Base-by-base conservation (phyloP, 1,140 invertebrate species). In the Drosophila parabipectinata region DNA sequence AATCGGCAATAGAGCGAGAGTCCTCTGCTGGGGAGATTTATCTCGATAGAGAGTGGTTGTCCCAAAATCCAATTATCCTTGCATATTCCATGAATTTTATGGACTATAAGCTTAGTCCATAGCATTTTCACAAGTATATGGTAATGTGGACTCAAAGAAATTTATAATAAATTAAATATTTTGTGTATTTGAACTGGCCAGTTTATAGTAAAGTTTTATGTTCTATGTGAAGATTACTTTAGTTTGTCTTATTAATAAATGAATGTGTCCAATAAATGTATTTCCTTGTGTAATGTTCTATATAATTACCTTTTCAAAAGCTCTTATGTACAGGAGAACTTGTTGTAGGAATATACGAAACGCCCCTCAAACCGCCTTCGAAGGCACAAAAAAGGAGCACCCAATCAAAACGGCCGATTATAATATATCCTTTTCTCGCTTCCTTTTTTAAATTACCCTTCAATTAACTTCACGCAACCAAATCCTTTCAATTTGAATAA, bases 401-500 rank as follows among this genome's bases (percentile, higher is more conserved):
- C 56, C 72, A 84, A 84, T 76, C 76, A 85, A 57, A 55, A 54
- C 51, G 59, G 39, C 69, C 83, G 57, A 79, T 88, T 83, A 83
- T 77, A 83, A 83, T 72, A 88, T 82, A 88, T 82, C 78, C 44
- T 59, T 52, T n/a, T 37, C 51, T 28, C 28, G 30, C 12, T 58
- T 30, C 66, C 47, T 54, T 56, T 37, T 47, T 24, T 34, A 44
- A 89, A 77, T 79, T 79, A 88, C 67, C 83, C 69, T 69, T 71
- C 79, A 89, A 88, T 89, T 88, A 88, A 59, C 53, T 51, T 63
- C 83, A 89, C 83, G 83, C 83, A 73, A 89, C 59, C 53, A 47
- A 87, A 87, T 87, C 83, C 83, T 81, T 77, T 69, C 72, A 77
- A 88, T 88, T 88, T 88, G 83, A 88, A 88, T 88, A 89, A 78